Percentiles rank a stretch among this genome's conserved stretches.
Conservation (phyloP, 2,797 vertebrate species). For the Limosa lapponica region DNA sequence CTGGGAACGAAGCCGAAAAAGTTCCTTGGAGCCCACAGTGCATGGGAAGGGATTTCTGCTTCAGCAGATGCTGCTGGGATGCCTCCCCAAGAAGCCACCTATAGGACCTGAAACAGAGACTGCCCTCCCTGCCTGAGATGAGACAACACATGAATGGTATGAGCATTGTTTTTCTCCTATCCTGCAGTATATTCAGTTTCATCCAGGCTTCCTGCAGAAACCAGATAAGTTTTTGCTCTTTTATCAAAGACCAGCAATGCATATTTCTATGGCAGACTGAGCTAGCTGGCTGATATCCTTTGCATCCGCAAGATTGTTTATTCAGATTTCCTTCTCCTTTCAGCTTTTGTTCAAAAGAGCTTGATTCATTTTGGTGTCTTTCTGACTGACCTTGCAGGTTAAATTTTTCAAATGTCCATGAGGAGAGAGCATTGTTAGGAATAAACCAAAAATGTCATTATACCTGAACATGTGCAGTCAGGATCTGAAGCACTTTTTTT, state of each 20-base stretch:
- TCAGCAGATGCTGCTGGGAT: neutral
- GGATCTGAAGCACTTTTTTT: neutral
- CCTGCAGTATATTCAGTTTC: neutral
- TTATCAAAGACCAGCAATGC: neutral
- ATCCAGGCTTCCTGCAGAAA: neutral
- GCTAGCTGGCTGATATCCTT: neutral
- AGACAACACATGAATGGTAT: neutral
- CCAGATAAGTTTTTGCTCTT: neutral
- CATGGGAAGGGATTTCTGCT: neutral
- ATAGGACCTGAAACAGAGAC: neutral
- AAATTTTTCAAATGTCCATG: neutral
- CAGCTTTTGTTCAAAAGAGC: neutral
- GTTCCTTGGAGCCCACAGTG: rapidly evolving
- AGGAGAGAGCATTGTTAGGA: neutral
- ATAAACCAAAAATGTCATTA: rapidly evolving
- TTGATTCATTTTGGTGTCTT: neutral
- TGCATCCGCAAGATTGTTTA: neutral
- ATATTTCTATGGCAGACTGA: neutral
- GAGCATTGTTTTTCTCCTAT: neutral
- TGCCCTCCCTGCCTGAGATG: neutral
- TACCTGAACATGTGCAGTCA: rapidly evolving
- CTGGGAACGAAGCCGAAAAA: rapidly evolving
- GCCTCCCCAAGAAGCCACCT: neutral
- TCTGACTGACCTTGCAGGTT: neutral
- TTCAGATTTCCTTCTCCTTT: neutral